A percentile compares a stretch with the other conserved stretches of the same genome.
phyloP scores from a whole-genome alignment of 2,797 vertebrate genomes.

The Gallinago solitaria region DNA sequence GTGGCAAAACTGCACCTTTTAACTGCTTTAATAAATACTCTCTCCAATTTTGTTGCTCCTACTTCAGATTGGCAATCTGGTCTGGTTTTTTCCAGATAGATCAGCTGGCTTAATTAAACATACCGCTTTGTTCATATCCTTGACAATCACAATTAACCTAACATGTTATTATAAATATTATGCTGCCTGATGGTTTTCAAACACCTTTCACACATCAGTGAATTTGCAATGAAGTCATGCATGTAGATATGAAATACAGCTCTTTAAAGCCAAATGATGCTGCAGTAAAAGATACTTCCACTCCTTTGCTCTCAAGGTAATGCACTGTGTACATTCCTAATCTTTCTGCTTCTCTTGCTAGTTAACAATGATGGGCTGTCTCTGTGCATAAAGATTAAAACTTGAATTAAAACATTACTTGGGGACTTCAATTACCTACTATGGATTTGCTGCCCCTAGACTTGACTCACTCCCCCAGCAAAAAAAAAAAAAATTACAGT shows the following conservation, averaged over 20 bases:
- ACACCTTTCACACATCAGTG: background rate
- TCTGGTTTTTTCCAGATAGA: background rate
- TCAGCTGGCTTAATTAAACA: constrained; percentile 7
- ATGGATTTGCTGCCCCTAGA: constrained; percentile 53
- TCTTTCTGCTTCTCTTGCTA: constrained; percentile 51
- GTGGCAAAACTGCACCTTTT: background rate
- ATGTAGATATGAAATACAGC: background rate
- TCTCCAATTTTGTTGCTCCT: background rate
- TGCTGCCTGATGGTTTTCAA: background rate
- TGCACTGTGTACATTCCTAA: constrained; percentile 56
- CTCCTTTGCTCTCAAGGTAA: constrained; percentile 27
- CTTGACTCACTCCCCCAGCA: constrained; percentile 32
- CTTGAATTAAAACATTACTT: constrained; percentile 66
- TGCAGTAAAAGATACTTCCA: background rate
- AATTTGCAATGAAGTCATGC: background rate
- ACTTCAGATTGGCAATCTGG: background rate
- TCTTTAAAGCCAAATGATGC: constrained; percentile 14
- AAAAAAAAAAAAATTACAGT: constrained; percentile 27
- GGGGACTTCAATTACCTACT: constrained; percentile 61
- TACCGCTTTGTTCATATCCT: background rate
- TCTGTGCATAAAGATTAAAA: constrained; percentile 63
- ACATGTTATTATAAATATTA: background rate
- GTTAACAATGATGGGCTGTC: constrained; percentile 63
- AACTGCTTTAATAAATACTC: background rate
- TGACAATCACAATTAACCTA: background rate